Conservation (phyloP, 2,797 vertebrate species). For the Hafferia zeledoni region DNA sequence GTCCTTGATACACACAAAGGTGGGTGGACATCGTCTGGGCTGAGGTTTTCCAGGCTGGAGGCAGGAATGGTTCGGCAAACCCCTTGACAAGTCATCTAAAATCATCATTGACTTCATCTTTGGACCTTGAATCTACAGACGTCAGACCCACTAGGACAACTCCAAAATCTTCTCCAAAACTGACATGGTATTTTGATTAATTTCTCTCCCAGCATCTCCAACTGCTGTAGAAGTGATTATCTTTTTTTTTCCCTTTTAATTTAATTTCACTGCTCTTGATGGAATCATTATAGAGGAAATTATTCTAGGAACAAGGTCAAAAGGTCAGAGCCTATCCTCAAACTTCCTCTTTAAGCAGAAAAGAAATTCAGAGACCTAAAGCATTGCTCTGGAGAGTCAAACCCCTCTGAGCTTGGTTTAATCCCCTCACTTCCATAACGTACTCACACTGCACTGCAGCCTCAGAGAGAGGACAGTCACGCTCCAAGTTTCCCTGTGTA, state of each 20-base stretch:
- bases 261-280: not conserved
- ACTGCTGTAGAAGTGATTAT: rapidly evolving
- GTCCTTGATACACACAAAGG: not conserved
- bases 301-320: not conserved
- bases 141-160: rapidly evolving
- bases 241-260: not conserved
- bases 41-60: not conserved
- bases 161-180: not conserved
- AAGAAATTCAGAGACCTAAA: not conserved
- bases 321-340: rapidly evolving
- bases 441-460: not conserved
- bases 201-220: not conserved
- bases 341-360: not conserved
- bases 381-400: not conserved
- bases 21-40: not conserved
- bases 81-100: not conserved
- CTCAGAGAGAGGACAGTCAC: not conserved
- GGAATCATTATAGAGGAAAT: not conserved
- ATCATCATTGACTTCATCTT: not conserved
- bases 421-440: not conserved
- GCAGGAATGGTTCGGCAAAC: not conserved
- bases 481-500: constrained; percentile 13
- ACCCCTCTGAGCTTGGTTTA: not conserved
- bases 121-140: rapidly evolving
- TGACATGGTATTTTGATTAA: not conserved